These are phyloP conservation scores for Cyrtorhinus lividipennis DNA, from an alignment of 1,140 invertebrate genomes.

Conservation along the genomic window DNA sequence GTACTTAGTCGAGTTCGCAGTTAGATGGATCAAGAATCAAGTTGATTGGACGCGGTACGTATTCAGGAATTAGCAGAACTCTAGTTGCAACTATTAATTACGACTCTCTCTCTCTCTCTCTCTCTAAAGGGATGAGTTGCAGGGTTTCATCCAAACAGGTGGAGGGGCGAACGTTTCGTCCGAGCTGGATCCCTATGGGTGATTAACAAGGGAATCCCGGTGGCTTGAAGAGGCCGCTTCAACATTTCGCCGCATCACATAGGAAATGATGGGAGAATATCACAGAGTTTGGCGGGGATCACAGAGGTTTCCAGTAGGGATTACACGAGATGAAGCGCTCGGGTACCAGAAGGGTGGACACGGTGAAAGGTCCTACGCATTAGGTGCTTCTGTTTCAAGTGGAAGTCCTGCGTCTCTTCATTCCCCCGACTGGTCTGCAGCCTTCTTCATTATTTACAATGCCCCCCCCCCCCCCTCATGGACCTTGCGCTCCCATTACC, in stretches of 20 bases:
- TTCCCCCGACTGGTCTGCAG: background rate
- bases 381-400: conserved; percentile 8
- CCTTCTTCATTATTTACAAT: background rate
- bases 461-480: background rate
- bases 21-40: background rate
- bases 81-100: background rate
- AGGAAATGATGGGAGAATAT: conserved; percentile 1
- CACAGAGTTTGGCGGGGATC: background rate
- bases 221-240: background rate
- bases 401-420: background rate
- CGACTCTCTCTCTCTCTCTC: too few species aligned
- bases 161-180: background rate
- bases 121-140: too few species aligned
- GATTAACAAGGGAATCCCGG: conserved; percentile 5
- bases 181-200: background rate
- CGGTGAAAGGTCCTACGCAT: conserved; percentile 1
- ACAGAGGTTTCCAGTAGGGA: conserved; percentile 3
- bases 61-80: background rate
- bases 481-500: background rate
- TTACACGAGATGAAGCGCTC: background rate
- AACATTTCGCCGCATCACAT: background rate
- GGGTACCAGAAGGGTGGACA: background rate
- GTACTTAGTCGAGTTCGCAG: background rate
- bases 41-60: background rate
- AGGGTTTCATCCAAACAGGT: background rate